A percentile compares a stretch with the other conserved stretches of the same genome.
Evolutionary conservation across 2,113 vertebrate species (phyloP).

Genomic region (Sciurus niger): DNA sequence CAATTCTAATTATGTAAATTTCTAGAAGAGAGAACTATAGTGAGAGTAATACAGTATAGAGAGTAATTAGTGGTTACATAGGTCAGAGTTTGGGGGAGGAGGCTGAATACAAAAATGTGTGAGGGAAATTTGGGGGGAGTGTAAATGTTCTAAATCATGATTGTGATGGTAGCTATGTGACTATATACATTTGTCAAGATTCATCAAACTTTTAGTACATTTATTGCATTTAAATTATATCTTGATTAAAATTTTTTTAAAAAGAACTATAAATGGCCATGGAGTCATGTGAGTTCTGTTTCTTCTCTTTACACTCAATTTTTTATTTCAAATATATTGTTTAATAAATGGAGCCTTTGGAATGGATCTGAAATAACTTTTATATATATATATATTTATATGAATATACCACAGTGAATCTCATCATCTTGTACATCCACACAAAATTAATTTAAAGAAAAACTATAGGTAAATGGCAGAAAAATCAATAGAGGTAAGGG

Average conservation of each 20-base stretch:
- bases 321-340: not conserved
- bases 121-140: not conserved
- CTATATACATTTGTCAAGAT: not conserved
- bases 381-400: too few species aligned
- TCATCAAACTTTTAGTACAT: not conserved
- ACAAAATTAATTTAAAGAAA: too few species aligned
- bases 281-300: not conserved
- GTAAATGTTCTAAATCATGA: not conserved
- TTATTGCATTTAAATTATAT: not conserved
- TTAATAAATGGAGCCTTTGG: not conserved
- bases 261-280: not conserved
- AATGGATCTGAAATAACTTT: too few species aligned
- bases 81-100: not conserved
- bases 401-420: too few species aligned
- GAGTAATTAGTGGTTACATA: not conserved
- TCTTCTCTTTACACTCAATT: not conserved
- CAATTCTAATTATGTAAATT: not conserved
- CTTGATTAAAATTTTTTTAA: not conserved
- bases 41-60: too few species aligned
- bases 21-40: constrained; percentile 5
- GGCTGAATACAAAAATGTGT: not conserved
- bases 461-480: too few species aligned
- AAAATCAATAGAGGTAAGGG: too few species aligned
- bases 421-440: too few species aligned
- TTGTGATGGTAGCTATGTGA: not conserved